Base-by-base conservation (phyloP, 2,113 vertebrate genomes). In the Halichoeres trimaculatus region DNA sequence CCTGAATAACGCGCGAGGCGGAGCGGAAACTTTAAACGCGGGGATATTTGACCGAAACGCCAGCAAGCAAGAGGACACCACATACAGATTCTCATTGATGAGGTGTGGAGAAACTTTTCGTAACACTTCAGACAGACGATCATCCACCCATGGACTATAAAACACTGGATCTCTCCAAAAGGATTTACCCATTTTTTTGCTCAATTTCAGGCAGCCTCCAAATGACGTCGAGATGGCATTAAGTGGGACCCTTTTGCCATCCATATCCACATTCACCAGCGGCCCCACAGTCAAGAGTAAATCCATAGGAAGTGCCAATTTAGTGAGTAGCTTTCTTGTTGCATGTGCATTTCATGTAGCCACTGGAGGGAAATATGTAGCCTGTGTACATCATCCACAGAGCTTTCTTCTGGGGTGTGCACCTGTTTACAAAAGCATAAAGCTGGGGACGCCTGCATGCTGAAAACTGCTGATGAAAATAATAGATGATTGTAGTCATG, bases 171-270 rank as follows among this genome's bases (percentile, higher is more conserved):
- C 53, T 0, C 23, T 58, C 26, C 56, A 40, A 34, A 38, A 56
- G 85, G 86, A 88, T 78, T 91, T 83, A 84, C 70, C 1, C 1
- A 74, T 34, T 76, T 78, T 51, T 81, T 52, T 85, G 19, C 90
- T 61, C 76, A 11, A 60, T 89, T 91, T 67, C 93, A 96, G 96
- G 95, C 96, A 97, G 93, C 96, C 96, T 92, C 92, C 95, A 88
- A 95, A 94, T 93, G 96, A 97, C 90, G 94, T 95, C 85, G 97
- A 97, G 90, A 98, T 98, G 97, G 96, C 97, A 85, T 94, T 98
- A 93, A 95, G 96, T 88, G 95, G 96, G 80, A 96, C 96, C 2
- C 95, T 97, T 65, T 93, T 98, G 77, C 97, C 96, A 26, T 96
- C 96, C 74, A 97, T 98, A 88, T 94, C 96, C 86, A 97, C 95